Conservation (phyloP, 2,888 invertebrate species). For the Callyntrura sp. region DNA sequence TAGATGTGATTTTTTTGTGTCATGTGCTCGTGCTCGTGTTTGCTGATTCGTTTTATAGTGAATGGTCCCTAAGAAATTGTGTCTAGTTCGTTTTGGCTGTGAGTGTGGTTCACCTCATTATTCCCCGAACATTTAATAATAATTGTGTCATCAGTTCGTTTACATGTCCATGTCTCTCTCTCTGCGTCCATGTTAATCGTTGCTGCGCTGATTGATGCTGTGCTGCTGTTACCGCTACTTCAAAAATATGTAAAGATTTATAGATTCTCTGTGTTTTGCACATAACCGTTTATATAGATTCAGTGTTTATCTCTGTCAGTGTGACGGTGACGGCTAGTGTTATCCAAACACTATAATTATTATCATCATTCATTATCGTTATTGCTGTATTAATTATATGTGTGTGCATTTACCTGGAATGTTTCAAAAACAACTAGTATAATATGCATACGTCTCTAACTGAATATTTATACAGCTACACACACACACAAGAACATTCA, state of each 20-base stretch:
- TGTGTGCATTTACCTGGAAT: neutral
- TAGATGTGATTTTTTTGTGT: conserved; percentile 13
- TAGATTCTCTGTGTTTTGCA: conserved; percentile 29
- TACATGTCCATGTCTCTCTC: conserved; percentile 30
- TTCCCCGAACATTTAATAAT: neutral
- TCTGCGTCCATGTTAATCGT: conserved; percentile 43
- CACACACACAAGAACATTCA: no score
- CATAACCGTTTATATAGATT: conserved; percentile 13
- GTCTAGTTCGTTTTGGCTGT: neutral
- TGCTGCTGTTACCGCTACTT: conserved; percentile 49
- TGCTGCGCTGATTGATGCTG: conserved; percentile 41
- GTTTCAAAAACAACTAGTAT: neutral
- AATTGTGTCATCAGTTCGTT: conserved; percentile 27
- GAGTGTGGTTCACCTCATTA: neutral
- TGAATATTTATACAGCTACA: neutral
- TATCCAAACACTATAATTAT: no score
- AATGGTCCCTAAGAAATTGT: conserved; percentile 28
- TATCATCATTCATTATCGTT: neutral
- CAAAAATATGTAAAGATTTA: conserved; percentile 2
- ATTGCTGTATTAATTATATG: neutral
- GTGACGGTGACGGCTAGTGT: no score
- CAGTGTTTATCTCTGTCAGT: neutral
- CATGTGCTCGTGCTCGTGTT: conserved; percentile 11
- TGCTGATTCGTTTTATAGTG: neutral
- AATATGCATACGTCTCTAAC: neutral